Evolutionary conservation across 2,797 vertebrate genomes (phyloP).

Genomic region (Fundulus diaphanus): DNA sequence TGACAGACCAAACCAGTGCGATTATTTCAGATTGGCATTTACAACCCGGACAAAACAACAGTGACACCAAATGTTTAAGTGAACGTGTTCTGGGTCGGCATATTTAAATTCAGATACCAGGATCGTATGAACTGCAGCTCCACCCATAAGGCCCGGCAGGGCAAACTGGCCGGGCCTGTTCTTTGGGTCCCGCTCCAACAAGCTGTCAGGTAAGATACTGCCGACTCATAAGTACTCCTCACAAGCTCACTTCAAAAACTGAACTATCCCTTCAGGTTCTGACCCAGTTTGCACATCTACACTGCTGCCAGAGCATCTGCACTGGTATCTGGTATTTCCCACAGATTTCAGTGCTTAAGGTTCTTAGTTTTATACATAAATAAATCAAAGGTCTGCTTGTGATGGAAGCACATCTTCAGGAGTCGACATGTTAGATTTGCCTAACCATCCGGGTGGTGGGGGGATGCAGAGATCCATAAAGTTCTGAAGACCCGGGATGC

Average conservation of each 20-base stretch:
- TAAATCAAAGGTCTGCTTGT: not conserved
- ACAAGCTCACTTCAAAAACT: not conserved
- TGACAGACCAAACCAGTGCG: not conserved
- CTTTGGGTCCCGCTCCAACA: too few relatives aligned
- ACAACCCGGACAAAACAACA: not conserved
- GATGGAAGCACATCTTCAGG: not conserved
- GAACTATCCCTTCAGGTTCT: not conserved
- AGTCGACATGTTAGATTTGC: not conserved
- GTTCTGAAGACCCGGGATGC: not conserved
- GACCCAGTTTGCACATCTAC: not conserved
- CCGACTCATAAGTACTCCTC: too few relatives aligned
- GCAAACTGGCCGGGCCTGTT: too few relatives aligned
- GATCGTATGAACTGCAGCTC: too few relatives aligned
- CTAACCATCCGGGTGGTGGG: too few relatives aligned
- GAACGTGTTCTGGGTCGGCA: not conserved
- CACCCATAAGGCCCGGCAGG: too few relatives aligned
- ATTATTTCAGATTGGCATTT: not conserved
- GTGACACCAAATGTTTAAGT: not conserved
- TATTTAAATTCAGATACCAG: not conserved
- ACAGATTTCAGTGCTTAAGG: not conserved
- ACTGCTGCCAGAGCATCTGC: not conserved
- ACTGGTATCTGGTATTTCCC: not conserved
- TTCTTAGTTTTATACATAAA: not conserved
- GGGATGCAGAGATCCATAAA: too few relatives aligned
- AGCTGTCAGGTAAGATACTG: too few relatives aligned